Conservation (phyloP, 2,113 vertebrate species). For the Heliornis fulica region DNA sequence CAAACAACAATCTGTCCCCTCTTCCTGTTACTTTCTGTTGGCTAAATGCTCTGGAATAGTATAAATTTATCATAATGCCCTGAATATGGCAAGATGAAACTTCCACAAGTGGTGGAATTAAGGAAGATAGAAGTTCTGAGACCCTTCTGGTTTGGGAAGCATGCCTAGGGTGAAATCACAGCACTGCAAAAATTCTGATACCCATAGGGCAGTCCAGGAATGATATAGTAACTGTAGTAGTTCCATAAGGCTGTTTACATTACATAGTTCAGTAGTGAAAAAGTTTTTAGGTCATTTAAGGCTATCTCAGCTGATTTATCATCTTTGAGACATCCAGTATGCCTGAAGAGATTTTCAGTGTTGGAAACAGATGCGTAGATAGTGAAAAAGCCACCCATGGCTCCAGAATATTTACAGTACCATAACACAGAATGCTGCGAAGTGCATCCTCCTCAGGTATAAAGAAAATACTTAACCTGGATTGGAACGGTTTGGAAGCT, state of each 20-base stretch:
- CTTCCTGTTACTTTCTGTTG: background rate
- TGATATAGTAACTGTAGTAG: background rate
- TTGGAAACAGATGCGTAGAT: background rate
- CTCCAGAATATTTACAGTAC: background rate
- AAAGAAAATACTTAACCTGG: background rate
- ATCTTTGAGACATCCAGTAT: background rate
- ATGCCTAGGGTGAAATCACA: background rate
- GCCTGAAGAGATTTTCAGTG: background rate
- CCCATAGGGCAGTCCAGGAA: background rate
- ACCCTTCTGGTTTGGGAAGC: background rate
- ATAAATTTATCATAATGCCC: background rate
- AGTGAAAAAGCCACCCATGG: background rate
- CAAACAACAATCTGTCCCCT: background rate
- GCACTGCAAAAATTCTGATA: background rate
- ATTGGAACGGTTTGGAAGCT: background rate
- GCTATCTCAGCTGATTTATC: background rate
- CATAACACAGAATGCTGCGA: background rate
- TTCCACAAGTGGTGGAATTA: background rate
- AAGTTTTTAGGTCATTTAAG: constrained; percentile 6
- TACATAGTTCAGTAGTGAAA: background rate
- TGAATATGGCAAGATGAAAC: background rate
- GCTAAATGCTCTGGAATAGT: background rate
- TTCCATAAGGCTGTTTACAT: background rate
- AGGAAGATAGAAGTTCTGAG: background rate
- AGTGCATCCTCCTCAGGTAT: background rate